Evolutionary conservation across 2,888 invertebrate genomes (phyloP).

Genomic region (Lypha dubia): DNA sequence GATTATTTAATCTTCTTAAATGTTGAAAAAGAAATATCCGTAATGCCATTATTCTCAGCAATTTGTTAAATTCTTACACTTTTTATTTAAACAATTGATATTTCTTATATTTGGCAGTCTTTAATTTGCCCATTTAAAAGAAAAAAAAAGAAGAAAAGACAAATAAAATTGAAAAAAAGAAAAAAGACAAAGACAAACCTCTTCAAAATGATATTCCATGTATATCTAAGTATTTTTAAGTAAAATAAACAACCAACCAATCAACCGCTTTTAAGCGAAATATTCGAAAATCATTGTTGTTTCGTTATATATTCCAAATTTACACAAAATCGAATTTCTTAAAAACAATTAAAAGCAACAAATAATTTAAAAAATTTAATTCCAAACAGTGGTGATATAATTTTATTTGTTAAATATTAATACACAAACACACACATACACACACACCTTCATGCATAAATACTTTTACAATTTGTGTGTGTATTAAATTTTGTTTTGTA

Average conservation of each 20-base stretch:
- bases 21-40: conserved; percentile 17
- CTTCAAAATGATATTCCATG: conserved; percentile 65
- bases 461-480: conserved; percentile 14
- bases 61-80: conserved; percentile 67
- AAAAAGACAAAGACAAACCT: conserved; percentile 47
- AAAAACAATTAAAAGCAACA: conserved; percentile 5
- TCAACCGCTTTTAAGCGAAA: conserved; percentile 2
- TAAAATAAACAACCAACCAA: no score
- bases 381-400: conserved; percentile 68
- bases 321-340: conserved; percentile 57
- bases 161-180: conserved; percentile 45
- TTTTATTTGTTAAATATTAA: conserved; percentile 59
- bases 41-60: conserved; percentile 66
- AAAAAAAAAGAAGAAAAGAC: conserved; percentile 46
- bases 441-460: no score
- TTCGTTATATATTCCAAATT: conserved; percentile 60
- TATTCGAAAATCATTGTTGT: conserved; percentile 67
- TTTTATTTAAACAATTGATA: conserved; percentile 30
- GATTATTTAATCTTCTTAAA: not conserved
- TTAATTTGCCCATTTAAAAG: conserved; percentile 42
- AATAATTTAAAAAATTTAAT: conserved; percentile 47
- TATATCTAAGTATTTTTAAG: conserved; percentile 59
- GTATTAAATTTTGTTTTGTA: conserved; percentile 37
- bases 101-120: conserved; percentile 65
- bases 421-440: no score